phyloP scores from a whole-genome alignment of 1,140 invertebrate genomes.

The Atta cephalotes region DNA sequence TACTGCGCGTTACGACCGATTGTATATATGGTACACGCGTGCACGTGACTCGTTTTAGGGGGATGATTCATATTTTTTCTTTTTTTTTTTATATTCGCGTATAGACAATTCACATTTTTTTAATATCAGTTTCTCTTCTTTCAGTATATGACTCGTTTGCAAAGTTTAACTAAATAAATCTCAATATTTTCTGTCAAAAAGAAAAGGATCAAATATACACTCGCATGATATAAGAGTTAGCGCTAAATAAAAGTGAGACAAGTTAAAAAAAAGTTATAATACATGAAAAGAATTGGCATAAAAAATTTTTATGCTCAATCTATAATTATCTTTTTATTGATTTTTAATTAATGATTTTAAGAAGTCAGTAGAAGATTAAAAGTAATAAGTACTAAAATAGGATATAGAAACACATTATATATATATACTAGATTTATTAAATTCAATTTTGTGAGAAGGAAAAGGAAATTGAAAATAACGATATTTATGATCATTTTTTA shows the following conservation, averaged over 20 bases:
- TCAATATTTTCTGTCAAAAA: constrained; percentile 48
- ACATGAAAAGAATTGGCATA: background rate
- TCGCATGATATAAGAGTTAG: constrained; percentile 39
- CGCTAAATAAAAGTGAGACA: background rate
- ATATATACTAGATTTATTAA: background rate
- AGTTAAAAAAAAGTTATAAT: constrained; percentile 30
- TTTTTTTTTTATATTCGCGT: constrained; percentile 2
- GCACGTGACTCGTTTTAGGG: constrained; percentile 57
- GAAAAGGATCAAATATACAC: constrained; percentile 44
- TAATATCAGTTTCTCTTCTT: constrained; percentile 42
- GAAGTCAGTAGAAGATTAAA: background rate
- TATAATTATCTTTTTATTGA: constrained; percentile 55
- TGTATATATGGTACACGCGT: constrained; percentile 38
- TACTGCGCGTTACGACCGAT: constrained; percentile 52
- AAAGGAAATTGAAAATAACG: background rate
- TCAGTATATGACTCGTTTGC: background rate
- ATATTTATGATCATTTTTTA: background rate
- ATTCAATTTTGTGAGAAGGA: background rate
- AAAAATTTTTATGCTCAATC: background rate
- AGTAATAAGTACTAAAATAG: background rate
- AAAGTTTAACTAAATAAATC: constrained; percentile 61
- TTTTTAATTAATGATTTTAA: constrained; percentile 13
- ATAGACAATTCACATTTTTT: constrained; percentile 17
- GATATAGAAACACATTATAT: background rate
- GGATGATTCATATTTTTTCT: constrained; percentile 19